Evolutionary conservation across 2,888 invertebrate genomes (phyloP), one percentile per base, ranked within the genome.

Genomic region (Drosophila mayaguana): DNA sequence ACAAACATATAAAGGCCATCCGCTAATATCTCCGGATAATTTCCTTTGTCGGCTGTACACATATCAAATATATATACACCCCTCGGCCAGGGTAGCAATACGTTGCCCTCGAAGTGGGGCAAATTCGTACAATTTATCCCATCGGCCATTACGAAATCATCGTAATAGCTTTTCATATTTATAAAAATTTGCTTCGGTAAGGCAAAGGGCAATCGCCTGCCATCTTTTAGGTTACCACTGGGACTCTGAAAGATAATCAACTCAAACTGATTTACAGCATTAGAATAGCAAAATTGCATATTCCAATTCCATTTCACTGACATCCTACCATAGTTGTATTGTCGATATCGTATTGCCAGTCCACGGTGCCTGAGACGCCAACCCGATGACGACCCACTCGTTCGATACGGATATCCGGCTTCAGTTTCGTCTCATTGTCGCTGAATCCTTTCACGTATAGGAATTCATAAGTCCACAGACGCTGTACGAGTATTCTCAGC

Each of bases 341-440:
- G 9, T 51, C 51, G 9, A 51, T 8, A 20, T 51, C 51, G 4
- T 51, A 51, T 18, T 34, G 18, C 34, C 7, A 51, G 34, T 51
- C 51, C 20, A 51, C 3, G 51, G 34, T 34, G 34, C 51, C 51
- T 16, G 51, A 51, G 9, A 51, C 1, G 11, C 51, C 51, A 14
- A 51, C 8, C 3, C 5, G 8, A 16, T 51, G 14, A 1, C 51
- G 34, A 8, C 51, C 51, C 2, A 4, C 2, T 4, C 51, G 34
- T 20, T 34, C 14, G 9, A 51, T 14, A 20, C 20, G 8, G 3
- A 34, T 0, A 16, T 34, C 5, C 2, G 28, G n/a, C 2, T 51
- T 51, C 2, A 51, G 0, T 20, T 51, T 51, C 8, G 3, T 14
- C 20, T 20, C 20, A 34, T 51, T 16, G 1, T 16, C 7, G 14